Evolutionary conservation across 2,113 vertebrate species (phyloP).

Genomic region (Antechinus flavipes): DNA sequence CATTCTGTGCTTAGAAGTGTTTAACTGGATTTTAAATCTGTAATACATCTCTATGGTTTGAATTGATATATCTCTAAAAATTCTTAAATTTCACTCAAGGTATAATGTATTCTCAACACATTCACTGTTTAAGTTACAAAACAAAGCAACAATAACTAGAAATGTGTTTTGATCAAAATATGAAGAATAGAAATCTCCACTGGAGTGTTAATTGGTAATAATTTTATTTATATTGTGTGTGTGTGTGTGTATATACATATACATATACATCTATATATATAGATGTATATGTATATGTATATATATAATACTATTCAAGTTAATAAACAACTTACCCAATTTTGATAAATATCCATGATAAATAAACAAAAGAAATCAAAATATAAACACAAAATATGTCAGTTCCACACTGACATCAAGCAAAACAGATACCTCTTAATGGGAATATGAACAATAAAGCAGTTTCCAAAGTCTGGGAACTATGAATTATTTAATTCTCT

Average conservation of each 20-base stretch:
- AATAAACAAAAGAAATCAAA: not conserved
- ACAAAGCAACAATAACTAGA: not conserved
- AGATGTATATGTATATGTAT: not conserved
- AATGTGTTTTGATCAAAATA: not conserved
- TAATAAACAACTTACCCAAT: not conserved
- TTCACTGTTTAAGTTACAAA: not conserved
- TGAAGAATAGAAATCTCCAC: not conserved
- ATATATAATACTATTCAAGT: not conserved
- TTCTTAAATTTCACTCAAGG: not conserved
- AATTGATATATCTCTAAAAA: not conserved
- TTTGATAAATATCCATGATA: not conserved
- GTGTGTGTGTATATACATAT: not conserved
- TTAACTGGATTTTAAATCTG: too few relatives aligned
- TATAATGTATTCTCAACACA: not conserved
- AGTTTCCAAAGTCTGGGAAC: conserved; percentile 27
- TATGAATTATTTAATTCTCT: conserved; percentile 50
- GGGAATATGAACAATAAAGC: not conserved
- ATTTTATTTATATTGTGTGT: not conserved
- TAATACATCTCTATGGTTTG: too few relatives aligned
- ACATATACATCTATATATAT: too few relatives aligned
- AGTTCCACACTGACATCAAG: not conserved
- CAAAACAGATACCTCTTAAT: not conserved
- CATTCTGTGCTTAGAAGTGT: not conserved
- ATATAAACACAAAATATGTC: not conserved
- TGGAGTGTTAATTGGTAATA: not conserved